A percentile compares a stretch with the other conserved stretches of the same genome.
Evolutionary conservation across 2,888 invertebrate species (phyloP).

Genomic region (Hermaeophaga mercurialis): DNA sequence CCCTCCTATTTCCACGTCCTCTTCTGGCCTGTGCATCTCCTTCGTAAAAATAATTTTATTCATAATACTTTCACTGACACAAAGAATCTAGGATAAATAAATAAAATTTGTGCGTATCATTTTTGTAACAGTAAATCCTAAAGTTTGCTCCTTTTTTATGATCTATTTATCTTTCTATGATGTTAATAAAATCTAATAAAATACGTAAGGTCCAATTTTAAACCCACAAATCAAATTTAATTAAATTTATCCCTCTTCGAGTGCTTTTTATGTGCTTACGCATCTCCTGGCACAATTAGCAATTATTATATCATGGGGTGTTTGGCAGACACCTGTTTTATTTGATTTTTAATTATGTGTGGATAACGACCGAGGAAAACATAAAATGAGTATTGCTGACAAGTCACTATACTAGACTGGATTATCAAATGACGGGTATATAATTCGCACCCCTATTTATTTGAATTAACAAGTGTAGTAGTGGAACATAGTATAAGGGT

Average conservation of each 20-base stretch:
- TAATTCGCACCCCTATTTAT: constrained; percentile 19
- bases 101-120: too few relatives aligned
- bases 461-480: constrained; percentile 30
- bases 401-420: constrained; percentile 32
- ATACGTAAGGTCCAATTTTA: neutral
- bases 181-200: neutral
- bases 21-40: too few relatives aligned
- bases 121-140: too few relatives aligned
- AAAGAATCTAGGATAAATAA: too few relatives aligned
- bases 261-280: constrained; percentile 9
- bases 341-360: constrained; percentile 52
- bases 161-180: too few relatives aligned
- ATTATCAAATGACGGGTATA: constrained; percentile 36
- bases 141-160: too few relatives aligned
- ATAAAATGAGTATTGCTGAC: constrained; percentile 38
- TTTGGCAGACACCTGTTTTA: constrained; percentile 45
- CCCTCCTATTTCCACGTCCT: too few relatives aligned
- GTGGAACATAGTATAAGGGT: too few relatives aligned
- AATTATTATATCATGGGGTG: constrained; percentile 1
- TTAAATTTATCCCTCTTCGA: constrained; percentile 13
- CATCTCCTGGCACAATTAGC: constrained; percentile 11
- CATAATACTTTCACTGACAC: too few relatives aligned
- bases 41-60: too few relatives aligned
- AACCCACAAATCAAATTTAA: constrained; percentile 5
- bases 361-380: constrained; percentile 42